A percentile compares a stretch with the other conserved stretches of the same genome.
These are phyloP conservation scores for Caenorhabditis sp. DNA, from an alignment of 2,888 invertebrate species.

Conservation along the genomic window DNA sequence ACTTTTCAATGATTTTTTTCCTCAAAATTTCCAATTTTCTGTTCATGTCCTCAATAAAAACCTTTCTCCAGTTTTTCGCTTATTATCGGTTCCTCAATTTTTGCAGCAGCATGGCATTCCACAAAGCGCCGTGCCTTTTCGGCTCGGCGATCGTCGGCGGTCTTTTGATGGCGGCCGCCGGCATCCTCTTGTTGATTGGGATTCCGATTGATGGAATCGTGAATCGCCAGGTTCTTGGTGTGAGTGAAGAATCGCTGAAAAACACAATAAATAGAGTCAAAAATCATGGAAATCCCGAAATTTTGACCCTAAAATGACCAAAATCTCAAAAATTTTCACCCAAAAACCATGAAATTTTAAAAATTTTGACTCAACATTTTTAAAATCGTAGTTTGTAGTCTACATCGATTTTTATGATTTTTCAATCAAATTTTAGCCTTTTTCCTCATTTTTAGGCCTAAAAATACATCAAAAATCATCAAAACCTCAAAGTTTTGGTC, in stretches of 20 bases:
- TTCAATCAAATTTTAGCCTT: no score
- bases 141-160: conserved; percentile 42
- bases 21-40: neutral
- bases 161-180: conserved; percentile 33
- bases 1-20: neutral
- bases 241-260: no score
- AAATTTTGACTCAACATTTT: no score
- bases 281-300: neutral
- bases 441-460: no score
- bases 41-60: neutral
- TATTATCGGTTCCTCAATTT: neutral
- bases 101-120: conserved; percentile 50
- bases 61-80: no score
- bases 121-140: conserved; percentile 59
- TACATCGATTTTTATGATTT: no score
- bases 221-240: conserved; percentile 56
- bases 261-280: conserved; percentile 1
- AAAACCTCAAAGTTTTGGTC: neutral
- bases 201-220: conserved; percentile 62
- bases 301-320: neutral
- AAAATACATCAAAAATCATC: no score
- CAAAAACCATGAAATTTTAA: no score
- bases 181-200: conserved; percentile 57
- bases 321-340: conserved; percentile 7
- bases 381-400: no score